A percentile compares a stretch with the other conserved stretches of the same genome.
Conservation (phyloP, 2,797 vertebrate genomes). For the Vespertilio murinus region DNA sequence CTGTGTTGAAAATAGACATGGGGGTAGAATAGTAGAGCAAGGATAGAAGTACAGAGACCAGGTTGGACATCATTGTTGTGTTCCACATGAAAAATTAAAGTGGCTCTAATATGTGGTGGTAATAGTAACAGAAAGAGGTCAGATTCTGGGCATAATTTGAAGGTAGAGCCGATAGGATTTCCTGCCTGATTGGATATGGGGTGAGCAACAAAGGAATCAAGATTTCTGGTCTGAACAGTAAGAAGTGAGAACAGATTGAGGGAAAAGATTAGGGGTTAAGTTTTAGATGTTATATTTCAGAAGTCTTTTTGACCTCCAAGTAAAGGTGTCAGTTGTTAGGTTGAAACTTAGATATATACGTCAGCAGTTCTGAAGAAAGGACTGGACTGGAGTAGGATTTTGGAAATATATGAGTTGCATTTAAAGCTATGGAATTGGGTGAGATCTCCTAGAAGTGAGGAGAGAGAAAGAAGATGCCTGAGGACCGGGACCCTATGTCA, state of each 20-base stretch:
- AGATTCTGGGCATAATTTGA: not conserved
- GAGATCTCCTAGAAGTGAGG: not conserved
- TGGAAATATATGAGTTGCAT: not conserved
- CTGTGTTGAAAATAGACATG: not conserved
- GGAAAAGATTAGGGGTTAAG: not conserved
- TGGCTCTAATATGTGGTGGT: not conserved
- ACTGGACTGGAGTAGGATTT: not conserved
- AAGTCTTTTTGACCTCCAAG: not conserved
- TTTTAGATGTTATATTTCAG: constrained; percentile 7
- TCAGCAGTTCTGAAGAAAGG: not conserved
- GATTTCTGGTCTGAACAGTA: not conserved
- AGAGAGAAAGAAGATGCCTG: not conserved
- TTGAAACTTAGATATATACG: not conserved
- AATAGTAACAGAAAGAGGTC: not conserved
- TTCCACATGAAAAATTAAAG: not conserved
- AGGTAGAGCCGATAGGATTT: not conserved
- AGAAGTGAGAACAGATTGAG: not conserved
- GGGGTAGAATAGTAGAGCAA: not conserved
- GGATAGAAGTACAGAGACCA: not conserved
- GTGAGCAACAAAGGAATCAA: not conserved
- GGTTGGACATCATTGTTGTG: not conserved
- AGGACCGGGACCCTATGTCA: not conserved
- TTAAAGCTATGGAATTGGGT: not conserved
- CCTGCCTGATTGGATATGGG: not conserved
- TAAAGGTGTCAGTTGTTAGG: not conserved